Base-by-base conservation (phyloP, 2,888 invertebrate genomes). In the Entomobrya proxima region DNA sequence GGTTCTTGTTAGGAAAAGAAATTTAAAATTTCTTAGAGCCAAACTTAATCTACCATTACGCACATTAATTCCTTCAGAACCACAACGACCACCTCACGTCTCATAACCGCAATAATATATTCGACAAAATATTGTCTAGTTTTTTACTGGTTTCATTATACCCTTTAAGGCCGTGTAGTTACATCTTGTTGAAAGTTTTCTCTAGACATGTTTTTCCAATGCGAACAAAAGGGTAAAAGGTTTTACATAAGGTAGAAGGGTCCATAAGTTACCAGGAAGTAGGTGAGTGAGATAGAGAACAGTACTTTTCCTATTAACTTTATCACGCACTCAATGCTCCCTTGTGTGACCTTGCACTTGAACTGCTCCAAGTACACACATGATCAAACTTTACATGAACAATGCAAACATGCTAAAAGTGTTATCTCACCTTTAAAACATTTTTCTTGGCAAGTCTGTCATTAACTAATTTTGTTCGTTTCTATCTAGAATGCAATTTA, bases 341-440 rank as follows among this genome's bases (percentile, higher is more conserved):
- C 69, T 44, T 72, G 32, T 15, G 32, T 67, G 83, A 83, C 83
- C 83, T 83, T 83, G 83, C 83, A 83, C 83, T 83, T 83, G 83
- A 83, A 83, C 83, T 77, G 69, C 58, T 77, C 83, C 83, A 83
- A 52, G 37, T 40, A 67, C 67, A 61, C 15, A 67, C 40, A 61
- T 13, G 30, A 27, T 32, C 11, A 2, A 64, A n/a, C 9, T 35
- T 5, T 35, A 18, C 35, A 35, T 9, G 5, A 21, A 72, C 32
- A 75, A n/a, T 24, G 21, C 44, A 75, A 44, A 61, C 9, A 30
- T 6, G 30, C 32, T n/a, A 61, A 61, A 61, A 61, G 13, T 13
- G 61, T 61, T 27, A 61, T 13, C 64, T 35, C 55, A 80, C 72
- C 67, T 69, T 72, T 72, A 72, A 32, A 72, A 32, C 27, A 58